A percentile compares a stretch with the other conserved stretches of the same genome.
Conservation (phyloP, 2,113 vertebrate genomes). For the Pollimyrus isidori region DNA sequence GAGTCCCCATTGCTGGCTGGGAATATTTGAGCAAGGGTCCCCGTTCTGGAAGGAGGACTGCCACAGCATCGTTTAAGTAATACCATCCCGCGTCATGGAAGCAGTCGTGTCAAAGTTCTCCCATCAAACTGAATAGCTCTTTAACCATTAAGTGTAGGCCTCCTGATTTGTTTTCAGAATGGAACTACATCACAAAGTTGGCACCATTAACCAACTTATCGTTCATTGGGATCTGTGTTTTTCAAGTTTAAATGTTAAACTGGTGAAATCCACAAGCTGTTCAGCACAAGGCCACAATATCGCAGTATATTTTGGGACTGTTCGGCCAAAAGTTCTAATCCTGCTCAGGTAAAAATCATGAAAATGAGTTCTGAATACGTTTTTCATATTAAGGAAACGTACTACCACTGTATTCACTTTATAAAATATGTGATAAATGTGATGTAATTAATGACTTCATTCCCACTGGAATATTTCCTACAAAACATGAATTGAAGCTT, state of each 20-base stretch:
- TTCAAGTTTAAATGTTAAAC: not conserved
- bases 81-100: not conserved
- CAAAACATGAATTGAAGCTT: not conserved
- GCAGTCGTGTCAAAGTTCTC: not conserved
- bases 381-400: not conserved
- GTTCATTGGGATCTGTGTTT: not conserved
- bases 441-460: not conserved
- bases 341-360: not conserved
- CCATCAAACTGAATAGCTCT: not conserved
- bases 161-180: not conserved
- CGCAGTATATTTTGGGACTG: not conserved
- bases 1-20: constrained; percentile 61
- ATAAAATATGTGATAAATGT: not conserved
- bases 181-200: not conserved
- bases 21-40: constrained; percentile 50
- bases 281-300: not conserved
- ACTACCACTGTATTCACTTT: not conserved
- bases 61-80: not conserved
- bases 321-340: not conserved
- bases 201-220: not conserved
- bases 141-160: not conserved
- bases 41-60: not conserved
- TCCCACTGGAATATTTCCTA: not conserved
- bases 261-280: not conserved
- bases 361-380: not conserved